Base-by-base conservation (phyloP, 2,888 invertebrate genomes). In the Drosophila barbarae region DNA sequence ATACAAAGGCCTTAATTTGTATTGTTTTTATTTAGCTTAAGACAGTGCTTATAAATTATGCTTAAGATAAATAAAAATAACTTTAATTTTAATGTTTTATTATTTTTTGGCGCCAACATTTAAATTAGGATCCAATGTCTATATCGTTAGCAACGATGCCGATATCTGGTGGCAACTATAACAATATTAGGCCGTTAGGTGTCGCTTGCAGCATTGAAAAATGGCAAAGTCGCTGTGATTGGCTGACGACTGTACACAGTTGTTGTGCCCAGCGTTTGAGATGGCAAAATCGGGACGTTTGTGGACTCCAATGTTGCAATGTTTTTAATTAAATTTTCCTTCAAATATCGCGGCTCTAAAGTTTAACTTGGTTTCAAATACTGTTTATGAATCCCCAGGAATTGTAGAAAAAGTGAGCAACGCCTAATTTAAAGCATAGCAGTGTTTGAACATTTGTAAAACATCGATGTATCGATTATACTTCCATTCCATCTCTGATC, bases 171-270 rank as follows among this genome's bases (percentile, higher is more conserved):
- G 7, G 6, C 13, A 39, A 30, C 34, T 64, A 60, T 67, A 39
- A 59, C 70, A 50, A 74, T 68, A 65, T 64, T 58, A 46, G 74
- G 51, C 73, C 81, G 57, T 54, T 64, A 86, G 84, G 71, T 50
- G 84, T 71, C 83, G 74, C 72, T 69, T 56, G 44, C 65, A 55
- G 28, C 76, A 60, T 49, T 61, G 55, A 56, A 46, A 79, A 74
- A 76, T 86, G 72, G 69, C 86, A 86, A 72, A 63, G 26, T 46
- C 53, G 32, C 71, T 84, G 76, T 77, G 84, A 84, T 84, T 84
- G 84, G 86, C 60, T 53, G 72, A 76, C 76, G 39, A 39, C 21
- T 71, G 75, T 77, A 81, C 77, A 74, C 74, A 55, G 55, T 30
- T 51, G 55, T 23, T 51, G 36, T 49, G 51, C 18, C 46, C 26